Percentiles rank a stretch among this genome's conserved stretches.
Conservation (phyloP, 2,888 invertebrate species). For the Cryptocephalus primarius region DNA sequence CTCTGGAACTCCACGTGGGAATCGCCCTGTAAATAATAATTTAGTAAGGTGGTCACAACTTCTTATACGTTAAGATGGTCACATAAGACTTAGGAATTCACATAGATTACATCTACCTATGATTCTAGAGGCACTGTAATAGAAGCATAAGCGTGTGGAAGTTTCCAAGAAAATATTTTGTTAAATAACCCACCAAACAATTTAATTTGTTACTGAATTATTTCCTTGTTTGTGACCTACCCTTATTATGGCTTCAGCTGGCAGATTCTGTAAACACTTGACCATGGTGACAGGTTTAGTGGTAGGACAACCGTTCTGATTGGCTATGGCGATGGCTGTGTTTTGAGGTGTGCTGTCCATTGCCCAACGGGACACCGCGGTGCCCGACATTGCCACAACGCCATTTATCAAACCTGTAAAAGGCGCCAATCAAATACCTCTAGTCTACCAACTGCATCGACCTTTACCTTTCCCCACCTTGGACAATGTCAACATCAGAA, state of each 20-base stretch:
- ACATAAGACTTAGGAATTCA: too few species aligned
- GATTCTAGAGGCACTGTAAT: too few species aligned
- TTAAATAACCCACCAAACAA: too few species aligned
- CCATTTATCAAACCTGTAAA: conserved; percentile 40
- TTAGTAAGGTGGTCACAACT: too few species aligned
- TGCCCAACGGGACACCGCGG: conserved; percentile 60
- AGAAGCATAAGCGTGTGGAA: too few species aligned
- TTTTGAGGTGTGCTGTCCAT: conserved; percentile 51
- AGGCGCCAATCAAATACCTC: neutral
- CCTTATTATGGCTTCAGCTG: conserved; percentile 36
- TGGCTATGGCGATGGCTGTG: conserved; percentile 51
- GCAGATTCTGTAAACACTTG: conserved; percentile 48
- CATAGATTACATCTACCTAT: too few species aligned
- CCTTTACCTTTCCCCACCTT: conserved; percentile 46
- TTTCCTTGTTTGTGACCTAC: conserved; percentile 22
- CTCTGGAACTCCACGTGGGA: conserved; percentile 45
- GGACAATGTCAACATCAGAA: conserved; percentile 56
- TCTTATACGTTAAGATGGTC: too few species aligned
- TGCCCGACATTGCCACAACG: conserved; percentile 65
- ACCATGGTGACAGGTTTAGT: conserved; percentile 50
- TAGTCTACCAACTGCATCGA: neutral
- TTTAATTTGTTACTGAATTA: neutral
- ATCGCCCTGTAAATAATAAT: conserved; percentile 43
- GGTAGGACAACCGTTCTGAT: conserved; percentile 51
- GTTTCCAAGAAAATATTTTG: too few species aligned